Conservation (phyloP, 2,888 invertebrate species). For the Drosophila prolongata region DNA sequence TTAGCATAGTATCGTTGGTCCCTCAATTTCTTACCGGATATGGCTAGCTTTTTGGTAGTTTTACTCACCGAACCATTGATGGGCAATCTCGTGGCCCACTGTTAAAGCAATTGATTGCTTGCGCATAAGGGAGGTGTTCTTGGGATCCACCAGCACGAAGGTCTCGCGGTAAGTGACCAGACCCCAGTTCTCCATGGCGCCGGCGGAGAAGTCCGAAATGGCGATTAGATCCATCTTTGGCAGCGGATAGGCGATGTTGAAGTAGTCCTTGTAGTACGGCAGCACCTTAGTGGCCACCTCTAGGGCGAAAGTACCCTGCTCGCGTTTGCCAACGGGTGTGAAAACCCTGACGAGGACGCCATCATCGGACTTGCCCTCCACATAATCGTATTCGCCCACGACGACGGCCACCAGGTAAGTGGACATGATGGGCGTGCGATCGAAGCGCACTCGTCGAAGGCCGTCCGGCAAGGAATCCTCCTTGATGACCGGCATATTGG, state of each 20-base stretch:
- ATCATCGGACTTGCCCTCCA: slow-evolving; percentile 93
- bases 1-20: no score
- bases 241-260: slow-evolving; percentile 96
- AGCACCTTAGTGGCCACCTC: slow-evolving; percentile 96
- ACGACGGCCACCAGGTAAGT: slow-evolving; percentile 97
- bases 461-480: slow-evolving; percentile 84
- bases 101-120: slow-evolving; percentile 95
- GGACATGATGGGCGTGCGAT: slow-evolving; percentile 96
- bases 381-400: slow-evolving; percentile 97
- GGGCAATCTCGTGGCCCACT: slow-evolving; percentile 96
- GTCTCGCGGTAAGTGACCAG: slow-evolving; percentile 96
- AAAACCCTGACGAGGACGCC: slow-evolving; percentile 93
- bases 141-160: slow-evolving; percentile 94
- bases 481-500: slow-evolving; percentile 92
- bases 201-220: slow-evolving; percentile 96
- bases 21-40: background rate
- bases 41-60: background rate
- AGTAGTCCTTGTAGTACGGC: slow-evolving; percentile 97
- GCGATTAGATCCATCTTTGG: slow-evolving; percentile 99
- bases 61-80: slow-evolving; percentile 96
- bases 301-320: slow-evolving; percentile 95
- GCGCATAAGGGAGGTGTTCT: slow-evolving; percentile 93
- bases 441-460: slow-evolving; percentile 88
- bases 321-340: slow-evolving; percentile 95
- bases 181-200: slow-evolving; percentile 99